Conservation (phyloP, 1,140 invertebrate genomes). For the Atopsyche davidsoni region DNA sequence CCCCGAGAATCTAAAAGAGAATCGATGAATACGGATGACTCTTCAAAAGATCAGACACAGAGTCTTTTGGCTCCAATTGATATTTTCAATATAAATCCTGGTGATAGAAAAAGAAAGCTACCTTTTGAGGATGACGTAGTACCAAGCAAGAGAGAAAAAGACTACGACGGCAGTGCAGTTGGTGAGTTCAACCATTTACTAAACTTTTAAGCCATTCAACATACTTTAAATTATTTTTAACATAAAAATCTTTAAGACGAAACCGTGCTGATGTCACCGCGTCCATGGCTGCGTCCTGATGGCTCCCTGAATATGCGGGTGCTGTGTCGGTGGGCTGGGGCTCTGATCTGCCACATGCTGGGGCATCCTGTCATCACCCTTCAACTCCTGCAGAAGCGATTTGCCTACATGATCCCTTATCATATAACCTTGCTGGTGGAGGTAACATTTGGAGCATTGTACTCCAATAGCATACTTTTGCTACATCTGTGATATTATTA, state of each 20-base stretch:
- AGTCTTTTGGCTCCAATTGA: no score
- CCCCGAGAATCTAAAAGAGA: no score
- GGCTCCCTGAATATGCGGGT: conserved; percentile 59
- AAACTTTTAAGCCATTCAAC: background rate
- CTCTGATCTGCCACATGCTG: conserved; percentile 55
- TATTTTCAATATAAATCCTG: background rate
- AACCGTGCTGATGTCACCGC: conserved; percentile 9
- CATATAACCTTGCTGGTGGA: conserved; percentile 27
- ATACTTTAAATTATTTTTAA: background rate
- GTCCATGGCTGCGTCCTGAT: conserved; percentile 65
- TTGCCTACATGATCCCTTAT: conserved; percentile 36
- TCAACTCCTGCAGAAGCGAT: conserved; percentile 46
- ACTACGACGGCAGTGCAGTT: background rate
- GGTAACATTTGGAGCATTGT: conserved; percentile 10
- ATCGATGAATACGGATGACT: no score
- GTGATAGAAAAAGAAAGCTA: background rate
- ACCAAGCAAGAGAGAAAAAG: background rate
- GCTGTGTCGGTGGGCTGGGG: conserved; percentile 59
- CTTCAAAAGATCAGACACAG: no score
- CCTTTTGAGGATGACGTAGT: background rate
- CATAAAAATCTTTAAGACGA: background rate
- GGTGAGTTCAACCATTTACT: background rate
- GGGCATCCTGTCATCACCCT: conserved; percentile 51
- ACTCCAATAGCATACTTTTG: background rate
- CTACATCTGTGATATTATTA: no score